Evolutionary conservation across 2,113 vertebrate genomes (phyloP).

Genomic region (Dendropsophus ebraccatus): DNA sequence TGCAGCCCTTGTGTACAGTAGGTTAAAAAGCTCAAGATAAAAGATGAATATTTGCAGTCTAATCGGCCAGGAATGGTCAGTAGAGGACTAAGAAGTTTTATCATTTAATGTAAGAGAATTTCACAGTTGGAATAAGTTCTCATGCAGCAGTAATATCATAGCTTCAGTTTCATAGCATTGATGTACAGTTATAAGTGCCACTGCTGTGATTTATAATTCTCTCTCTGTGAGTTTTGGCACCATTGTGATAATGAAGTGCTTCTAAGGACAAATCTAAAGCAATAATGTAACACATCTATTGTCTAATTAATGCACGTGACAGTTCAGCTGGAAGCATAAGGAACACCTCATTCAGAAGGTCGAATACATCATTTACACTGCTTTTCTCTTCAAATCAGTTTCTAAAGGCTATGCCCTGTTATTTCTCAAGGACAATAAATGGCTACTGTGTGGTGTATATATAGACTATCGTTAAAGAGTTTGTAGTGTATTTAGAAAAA

Average conservation of each 20-base stretch:
- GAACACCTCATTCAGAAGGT: constrained; percentile 26
- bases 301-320: constrained; percentile 18
- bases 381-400: neutral
- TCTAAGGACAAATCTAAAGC: constrained; percentile 9
- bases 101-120: neutral
- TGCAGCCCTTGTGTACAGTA: too few species aligned
- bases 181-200: constrained; percentile 10
- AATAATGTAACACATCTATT: constrained; percentile 34
- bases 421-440: neutral
- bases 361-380: neutral
- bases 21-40: too few species aligned
- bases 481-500: too few species aligned
- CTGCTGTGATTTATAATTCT: constrained; percentile 30
- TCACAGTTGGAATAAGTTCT: neutral
- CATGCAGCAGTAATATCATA: neutral
- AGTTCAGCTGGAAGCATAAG: constrained; percentile 6
- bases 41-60: too few species aligned
- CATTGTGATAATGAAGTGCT: constrained; percentile 26
- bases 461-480: neutral
- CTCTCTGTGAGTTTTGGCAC: constrained; percentile 19
- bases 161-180: neutral
- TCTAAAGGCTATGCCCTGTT: neutral
- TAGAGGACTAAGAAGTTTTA: neutral
- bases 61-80: too few species aligned
- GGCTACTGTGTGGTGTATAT: neutral